Evolutionary conservation across 2,113 vertebrate species (phyloP).

Genomic region (mouse (Mus musculus)): GRCm39 chr10:98187501-98188000

Average conservation of each 20-base stretch:
- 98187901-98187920: constrained; percentile 18
- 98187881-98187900: constrained; percentile 18
- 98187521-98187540: not conserved
- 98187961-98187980: constrained; percentile 27
- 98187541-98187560: not conserved
- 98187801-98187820: not conserved
- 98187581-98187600: constrained; percentile 11
- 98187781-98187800: not conserved
- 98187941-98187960: constrained; percentile 5
- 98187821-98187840: not conserved
- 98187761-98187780: not conserved
- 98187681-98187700: not conserved
- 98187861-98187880: not conserved
- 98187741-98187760: constrained; percentile 24
- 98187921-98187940: not conserved
- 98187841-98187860: not conserved
- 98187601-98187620: not conserved
- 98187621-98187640: not conserved
- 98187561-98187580: not conserved
- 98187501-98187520: not conserved
- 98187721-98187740: constrained; percentile 14
- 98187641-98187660: constrained; percentile 4
- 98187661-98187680: not conserved
- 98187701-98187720: constrained; percentile 12
- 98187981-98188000: constrained; percentile 12